Percentiles rank a stretch among this genome's conserved stretches.
These are phyloP conservation scores for Aphaenogaster floridana DNA, from an alignment of 1,140 invertebrate species.

Conservation along the genomic window DNA sequence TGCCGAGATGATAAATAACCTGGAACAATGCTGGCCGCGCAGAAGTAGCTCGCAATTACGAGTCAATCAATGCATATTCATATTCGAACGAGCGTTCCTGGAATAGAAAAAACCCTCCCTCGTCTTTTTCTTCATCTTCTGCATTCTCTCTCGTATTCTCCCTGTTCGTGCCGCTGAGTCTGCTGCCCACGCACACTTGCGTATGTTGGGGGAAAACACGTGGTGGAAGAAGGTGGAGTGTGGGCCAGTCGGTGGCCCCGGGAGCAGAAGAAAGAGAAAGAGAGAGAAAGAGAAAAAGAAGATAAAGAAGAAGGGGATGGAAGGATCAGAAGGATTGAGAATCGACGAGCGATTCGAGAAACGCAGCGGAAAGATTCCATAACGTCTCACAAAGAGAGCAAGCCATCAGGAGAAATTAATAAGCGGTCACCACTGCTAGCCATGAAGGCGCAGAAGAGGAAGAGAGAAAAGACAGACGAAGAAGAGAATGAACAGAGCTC, in stretches of 20 bases:
- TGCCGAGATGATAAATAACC: constrained; percentile 71
- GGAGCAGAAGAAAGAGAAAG: constrained; percentile 30
- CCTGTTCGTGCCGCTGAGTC: constrained; percentile 53
- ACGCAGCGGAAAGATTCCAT: constrained; percentile 75
- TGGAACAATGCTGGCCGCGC: constrained; percentile 69
- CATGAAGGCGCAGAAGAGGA: constrained; percentile 11
- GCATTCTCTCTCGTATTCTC: constrained; percentile 58
- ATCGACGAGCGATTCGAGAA: constrained; percentile 77
- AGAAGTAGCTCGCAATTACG: constrained; percentile 77
- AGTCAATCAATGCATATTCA: constrained; percentile 79
- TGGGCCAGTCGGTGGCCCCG: constrained; percentile 36
- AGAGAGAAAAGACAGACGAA: constrained; percentile 22
- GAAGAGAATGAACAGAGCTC: constrained; percentile 26
- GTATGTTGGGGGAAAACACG: constrained; percentile 21
- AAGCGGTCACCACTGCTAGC: constrained; percentile 67
- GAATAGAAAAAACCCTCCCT: constrained; percentile 75
- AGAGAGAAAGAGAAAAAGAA: constrained; percentile 7
- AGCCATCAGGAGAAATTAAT: constrained; percentile 74
- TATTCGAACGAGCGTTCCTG: constrained; percentile 76
- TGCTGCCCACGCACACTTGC: constrained; percentile 67
- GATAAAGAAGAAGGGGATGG: constrained; percentile 23
- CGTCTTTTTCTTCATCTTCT: constrained; percentile 52
- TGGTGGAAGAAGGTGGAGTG: constrained; percentile 29
- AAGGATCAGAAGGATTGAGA: constrained; percentile 62
- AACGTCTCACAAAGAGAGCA: constrained; percentile 75